Base-by-base conservation (phyloP, 2,113 vertebrate genomes). In the Forbesichthys agassizii region DNA sequence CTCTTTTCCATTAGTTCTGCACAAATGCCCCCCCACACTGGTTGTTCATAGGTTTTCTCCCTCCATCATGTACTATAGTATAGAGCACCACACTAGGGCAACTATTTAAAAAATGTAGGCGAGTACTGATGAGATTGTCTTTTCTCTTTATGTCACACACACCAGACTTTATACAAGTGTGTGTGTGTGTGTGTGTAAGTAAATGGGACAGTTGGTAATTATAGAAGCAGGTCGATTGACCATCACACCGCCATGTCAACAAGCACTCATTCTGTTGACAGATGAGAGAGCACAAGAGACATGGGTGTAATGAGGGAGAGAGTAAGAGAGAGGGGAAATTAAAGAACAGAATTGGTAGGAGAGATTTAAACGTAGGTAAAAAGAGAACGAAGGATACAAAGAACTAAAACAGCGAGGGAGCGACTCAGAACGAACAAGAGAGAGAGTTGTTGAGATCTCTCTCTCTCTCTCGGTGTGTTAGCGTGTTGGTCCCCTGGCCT, bases 401-500 rank as follows among this genome's bases (percentile, higher is more conserved):
- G 16, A 48, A 14, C 12, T n/a, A 18, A 16, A 36, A 62, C 20
- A 68, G 68, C 69, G 69, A 69, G 74, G 57, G 61, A 68, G 58
- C 74, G 79, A 82, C 79, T 74, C 74, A 70, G 70, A 61, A 60
- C 71, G 71, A 65, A 33, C 70, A 60, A 36, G 61, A 54, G 46
- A 48, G 55, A 67, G 33, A 27, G 8, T n/a, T 3, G 47, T 52
- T 46, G 65, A 78, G 72, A 69, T 63, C 57, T 73, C 61, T 9
- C 33, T 48, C 53, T 47, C 27, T 64, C 64, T 52, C 57, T 56
- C 47, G 56, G 47, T 64, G 61, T 78, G 74, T 80, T 83, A 81
- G 84, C 86, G 81, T 86, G 84, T 83, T 88, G 78, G 86, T 91
- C 88, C 89, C 89, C 64, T 88, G 85, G 89, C 85, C 85, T 85